Base-by-base conservation (phyloP, 2,888 invertebrate genomes). In the Spodoptera littoralis region DNA sequence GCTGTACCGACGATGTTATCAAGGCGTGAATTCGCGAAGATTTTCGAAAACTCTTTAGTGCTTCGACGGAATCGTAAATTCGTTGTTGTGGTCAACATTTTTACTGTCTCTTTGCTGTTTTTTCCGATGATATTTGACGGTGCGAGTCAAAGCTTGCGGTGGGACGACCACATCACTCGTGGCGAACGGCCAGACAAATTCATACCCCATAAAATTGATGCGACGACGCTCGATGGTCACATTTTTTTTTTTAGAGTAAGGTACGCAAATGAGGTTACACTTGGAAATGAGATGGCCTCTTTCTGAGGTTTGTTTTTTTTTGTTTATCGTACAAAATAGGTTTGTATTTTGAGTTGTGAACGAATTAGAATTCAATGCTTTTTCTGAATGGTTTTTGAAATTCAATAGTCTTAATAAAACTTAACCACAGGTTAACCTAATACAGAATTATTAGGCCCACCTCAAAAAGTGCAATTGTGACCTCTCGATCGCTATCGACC, bases 181-280 rank as follows among this genome's bases (percentile, higher is more conserved):
- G 78, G 81, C 80, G 77, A 79, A 63, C 70, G 8, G n/a, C 52
- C 68, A 66, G 77, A 80, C 87, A 82, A 83, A 85, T 89, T 89
- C 88, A 87, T 88, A 88, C 86, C 82, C 84, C 86, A 87, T 88
- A 90, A 91, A 89, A 83, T 68, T 74, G 80, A 69, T 75, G 79
- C 36, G 36, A 36, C 79, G 77, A 61, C 71, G 68, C 53, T 44
- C 52, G 41, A 70, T 60, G 65, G 70, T 65, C 66, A 50, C 51
- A 65, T 70, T 70, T 69, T 64, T 51, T 56, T 54, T 65, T 62
- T 22, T 24, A 42, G 22, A 13, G 60, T 59, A 60, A 67, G 67
- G 59, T 57, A 57, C 22, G 63, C 60, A 76, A 79, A 79, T 79
- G 76, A 79, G 79, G 49, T 76, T 79, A 73, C 71, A 36, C 65